Conservation (phyloP, 2,888 invertebrate species). For the Rhabditoides inermis region DNA sequence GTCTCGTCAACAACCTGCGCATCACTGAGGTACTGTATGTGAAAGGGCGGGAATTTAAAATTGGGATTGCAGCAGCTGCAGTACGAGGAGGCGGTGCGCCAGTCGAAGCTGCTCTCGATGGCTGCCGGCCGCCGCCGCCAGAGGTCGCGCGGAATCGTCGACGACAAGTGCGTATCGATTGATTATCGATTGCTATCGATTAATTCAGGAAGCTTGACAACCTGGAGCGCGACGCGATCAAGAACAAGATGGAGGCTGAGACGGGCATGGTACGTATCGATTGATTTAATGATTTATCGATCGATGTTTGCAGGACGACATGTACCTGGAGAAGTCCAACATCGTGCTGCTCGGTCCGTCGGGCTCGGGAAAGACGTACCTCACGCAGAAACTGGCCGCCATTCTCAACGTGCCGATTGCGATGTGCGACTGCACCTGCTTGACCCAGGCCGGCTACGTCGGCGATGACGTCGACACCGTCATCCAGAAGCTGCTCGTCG, state of each 20-base stretch:
- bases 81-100: background rate
- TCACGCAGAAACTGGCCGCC: too few species aligned
- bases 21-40: conserved; percentile 10
- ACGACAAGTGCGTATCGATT: conserved; percentile 16
- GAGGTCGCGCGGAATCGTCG: background rate
- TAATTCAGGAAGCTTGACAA: too few species aligned
- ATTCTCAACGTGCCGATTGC: conserved; percentile 84
- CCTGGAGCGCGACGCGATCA: conserved; percentile 7
- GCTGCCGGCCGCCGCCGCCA: too few species aligned
- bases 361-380: conserved; percentile 81
- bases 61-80: background rate
- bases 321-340: conserved; percentile 85
- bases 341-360: conserved; percentile 91
- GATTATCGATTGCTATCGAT: too few species aligned
- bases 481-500: conserved; percentile 80
- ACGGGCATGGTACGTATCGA: conserved; percentile 64
- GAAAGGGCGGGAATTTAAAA: background rate
- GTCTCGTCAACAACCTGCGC: conserved; percentile 76
- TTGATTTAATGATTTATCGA: conserved; percentile 52
- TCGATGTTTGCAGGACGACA: conserved; percentile 12
- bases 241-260: conserved; percentile 12
- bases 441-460: conserved; percentile 65
- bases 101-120: too few species aligned
- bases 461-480: conserved; percentile 65
- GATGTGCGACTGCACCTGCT: conserved; percentile 46